A percentile compares a stretch with the other conserved stretches of the same genome.
Conservation (phyloP, 2,888 invertebrate species). For the Cerceris ruficornis region DNA sequence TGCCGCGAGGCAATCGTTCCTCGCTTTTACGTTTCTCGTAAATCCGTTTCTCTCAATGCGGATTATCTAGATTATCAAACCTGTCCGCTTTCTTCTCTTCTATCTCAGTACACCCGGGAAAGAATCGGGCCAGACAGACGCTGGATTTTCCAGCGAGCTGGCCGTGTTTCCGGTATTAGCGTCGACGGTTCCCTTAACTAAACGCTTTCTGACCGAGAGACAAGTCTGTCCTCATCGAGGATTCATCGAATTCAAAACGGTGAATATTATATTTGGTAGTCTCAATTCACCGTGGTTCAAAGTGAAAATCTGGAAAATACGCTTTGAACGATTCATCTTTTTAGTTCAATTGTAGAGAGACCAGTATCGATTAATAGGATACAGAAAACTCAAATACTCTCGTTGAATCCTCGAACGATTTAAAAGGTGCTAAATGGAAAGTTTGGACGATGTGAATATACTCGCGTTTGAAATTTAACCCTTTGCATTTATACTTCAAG, state of each 20-base stretch:
- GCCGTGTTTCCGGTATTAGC: slow-evolving; percentile 51
- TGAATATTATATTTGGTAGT: too few relatives aligned
- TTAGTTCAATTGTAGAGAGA: neutral
- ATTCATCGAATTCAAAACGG: neutral
- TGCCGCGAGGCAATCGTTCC: slow-evolving; percentile 49
- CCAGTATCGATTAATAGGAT: slow-evolving; percentile 1
- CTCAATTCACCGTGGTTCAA: too few relatives aligned
- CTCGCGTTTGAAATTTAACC: slow-evolving; percentile 9
- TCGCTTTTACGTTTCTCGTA: slow-evolving; percentile 51
- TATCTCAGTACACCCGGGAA: neutral
- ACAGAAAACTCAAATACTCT: neutral
- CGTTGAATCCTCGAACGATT: neutral
- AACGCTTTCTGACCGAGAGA: slow-evolving; percentile 27
- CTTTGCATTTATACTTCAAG: neutral
- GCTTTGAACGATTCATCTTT: neutral
- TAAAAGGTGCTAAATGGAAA: slow-evolving; percentile 4
- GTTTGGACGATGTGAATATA: neutral
- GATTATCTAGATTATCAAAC: slow-evolving; percentile 59
- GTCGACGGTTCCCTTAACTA: slow-evolving; percentile 59
- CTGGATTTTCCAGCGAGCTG: neutral
- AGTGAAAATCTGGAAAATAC: too few relatives aligned
- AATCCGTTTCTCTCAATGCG: slow-evolving; percentile 55
- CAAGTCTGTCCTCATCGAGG: slow-evolving; percentile 5
- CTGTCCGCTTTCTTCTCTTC: slow-evolving; percentile 7
- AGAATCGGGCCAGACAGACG: neutral